phyloP scores from a whole-genome alignment of 2,888 invertebrate genomes.

The Drosophila subsilvestris region DNA sequence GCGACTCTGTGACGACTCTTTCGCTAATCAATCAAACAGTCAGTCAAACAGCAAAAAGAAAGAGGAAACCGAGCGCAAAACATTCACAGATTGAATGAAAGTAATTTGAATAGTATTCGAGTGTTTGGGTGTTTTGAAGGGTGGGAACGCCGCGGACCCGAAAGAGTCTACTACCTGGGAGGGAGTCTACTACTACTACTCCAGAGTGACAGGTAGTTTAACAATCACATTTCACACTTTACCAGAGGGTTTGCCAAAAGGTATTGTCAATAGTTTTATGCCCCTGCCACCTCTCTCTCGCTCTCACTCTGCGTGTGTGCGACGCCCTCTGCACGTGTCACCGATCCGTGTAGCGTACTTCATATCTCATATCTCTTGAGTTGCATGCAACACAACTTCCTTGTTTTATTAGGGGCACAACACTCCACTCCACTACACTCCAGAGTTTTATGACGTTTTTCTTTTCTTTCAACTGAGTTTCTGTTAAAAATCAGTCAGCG shows the following conservation, averaged over 20 bases:
- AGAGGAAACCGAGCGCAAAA: slow-evolving; percentile 22
- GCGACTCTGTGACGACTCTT: slow-evolving; percentile 9
- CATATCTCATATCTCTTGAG: background rate
- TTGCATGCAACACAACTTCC: background rate
- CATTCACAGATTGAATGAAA: slow-evolving; percentile 63
- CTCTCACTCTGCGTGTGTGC: background rate
- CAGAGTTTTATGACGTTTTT: slow-evolving; percentile 45
- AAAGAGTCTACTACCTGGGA: background rate
- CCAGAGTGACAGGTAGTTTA: slow-evolving; percentile 1
- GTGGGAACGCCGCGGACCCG: no score
- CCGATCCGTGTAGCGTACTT: no score
- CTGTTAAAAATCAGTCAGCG: slow-evolving; percentile 49
- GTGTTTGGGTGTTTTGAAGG: slow-evolving; percentile 35
- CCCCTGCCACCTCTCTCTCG: background rate
- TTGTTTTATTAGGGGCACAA: background rate
- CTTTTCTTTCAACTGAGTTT: slow-evolving; percentile 20
- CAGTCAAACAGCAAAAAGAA: slow-evolving; percentile 39
- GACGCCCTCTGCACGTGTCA: background rate
- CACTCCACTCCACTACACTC: slow-evolving; percentile 23
- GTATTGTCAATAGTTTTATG: background rate
- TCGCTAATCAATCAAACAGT: slow-evolving; percentile 60
- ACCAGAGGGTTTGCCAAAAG: background rate
- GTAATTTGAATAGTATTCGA: slow-evolving; percentile 67
- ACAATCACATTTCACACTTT: background rate
- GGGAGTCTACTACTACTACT: background rate